A percentile compares a stretch with the other conserved stretches of the same genome.
phyloP scores from a whole-genome alignment of 2,888 invertebrate species.

The Thera obeliscata region DNA sequence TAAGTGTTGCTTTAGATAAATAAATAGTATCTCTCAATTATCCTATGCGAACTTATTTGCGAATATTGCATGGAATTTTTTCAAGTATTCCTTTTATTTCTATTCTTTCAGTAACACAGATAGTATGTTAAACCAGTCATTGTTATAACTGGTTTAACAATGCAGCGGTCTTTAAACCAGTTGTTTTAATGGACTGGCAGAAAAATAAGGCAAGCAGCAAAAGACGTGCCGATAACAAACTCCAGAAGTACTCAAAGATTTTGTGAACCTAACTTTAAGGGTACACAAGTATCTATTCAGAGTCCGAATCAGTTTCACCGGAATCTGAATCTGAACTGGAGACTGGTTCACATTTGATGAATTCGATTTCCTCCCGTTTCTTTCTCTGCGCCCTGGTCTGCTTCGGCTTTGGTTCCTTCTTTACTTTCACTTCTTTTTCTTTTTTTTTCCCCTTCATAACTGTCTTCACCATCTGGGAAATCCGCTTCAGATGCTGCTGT shows the following conservation, averaged over 20 bases:
- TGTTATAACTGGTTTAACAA: background rate
- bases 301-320: slow-evolving; percentile 47
- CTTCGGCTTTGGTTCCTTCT: slow-evolving; percentile 45
- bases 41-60: background rate
- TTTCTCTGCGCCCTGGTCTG: slow-evolving; percentile 56
- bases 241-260: too few species aligned
- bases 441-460: slow-evolving; percentile 63
- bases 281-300: slow-evolving; percentile 10
- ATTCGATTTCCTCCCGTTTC: slow-evolving; percentile 69
- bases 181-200: background rate
- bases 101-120: background rate
- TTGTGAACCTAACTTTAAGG: background rate
- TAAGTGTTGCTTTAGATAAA: too few species aligned
- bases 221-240: background rate
- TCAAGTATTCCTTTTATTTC: background rate
- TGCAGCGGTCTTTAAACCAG: too few species aligned
- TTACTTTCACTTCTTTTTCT: slow-evolving; percentile 54
- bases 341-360: slow-evolving; percentile 77
- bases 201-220: background rate
- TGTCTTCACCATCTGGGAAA: slow-evolving; percentile 77
- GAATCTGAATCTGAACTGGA: slow-evolving; percentile 66
- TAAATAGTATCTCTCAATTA: background rate
- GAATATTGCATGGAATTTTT: background rate
- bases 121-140: background rate
- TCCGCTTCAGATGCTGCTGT: slow-evolving; percentile 73